Conservation (phyloP, 2,797 vertebrate species). For the Poeciliopsis turneri region DNA sequence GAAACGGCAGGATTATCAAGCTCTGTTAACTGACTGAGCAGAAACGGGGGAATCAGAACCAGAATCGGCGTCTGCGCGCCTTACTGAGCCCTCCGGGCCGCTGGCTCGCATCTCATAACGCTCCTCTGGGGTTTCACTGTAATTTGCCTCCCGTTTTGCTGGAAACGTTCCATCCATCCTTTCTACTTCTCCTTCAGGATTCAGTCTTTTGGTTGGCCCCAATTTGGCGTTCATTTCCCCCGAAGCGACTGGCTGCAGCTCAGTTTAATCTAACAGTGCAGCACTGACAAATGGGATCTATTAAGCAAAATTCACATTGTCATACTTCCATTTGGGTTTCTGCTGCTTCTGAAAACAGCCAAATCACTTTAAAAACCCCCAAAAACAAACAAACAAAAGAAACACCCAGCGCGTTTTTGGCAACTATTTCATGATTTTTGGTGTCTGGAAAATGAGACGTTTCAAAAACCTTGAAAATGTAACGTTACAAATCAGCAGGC, state of each 20-base stretch:
- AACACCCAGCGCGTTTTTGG: too few relatives aligned
- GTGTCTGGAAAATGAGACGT: too few relatives aligned
- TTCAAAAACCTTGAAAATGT: too few relatives aligned
- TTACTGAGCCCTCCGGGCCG: constrained; percentile 42
- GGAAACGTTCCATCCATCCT: constrained; percentile 49
- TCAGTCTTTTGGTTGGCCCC: constrained; percentile 57
- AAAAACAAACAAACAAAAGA: too few relatives aligned
- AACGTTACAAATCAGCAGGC: too few relatives aligned
- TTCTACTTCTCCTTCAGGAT: constrained; percentile 39
- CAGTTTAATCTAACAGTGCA: constrained; percentile 50
- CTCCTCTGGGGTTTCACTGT: constrained; percentile 48
- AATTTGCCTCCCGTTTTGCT: constrained; percentile 47
- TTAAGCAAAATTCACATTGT: too few relatives aligned
- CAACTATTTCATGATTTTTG: too few relatives aligned
- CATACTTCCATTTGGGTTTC: background rate
- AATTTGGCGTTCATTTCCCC: constrained; percentile 43
- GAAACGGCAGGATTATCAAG: constrained; percentile 78
- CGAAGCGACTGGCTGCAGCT: constrained; percentile 56
- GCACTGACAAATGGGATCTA: constrained; percentile 8
- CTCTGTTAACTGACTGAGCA: constrained; percentile 72
- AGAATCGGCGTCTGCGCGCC: constrained; percentile 48
- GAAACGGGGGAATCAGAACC: constrained; percentile 54
- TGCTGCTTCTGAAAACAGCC: too few relatives aligned
- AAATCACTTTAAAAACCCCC: too few relatives aligned
- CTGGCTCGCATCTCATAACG: constrained; percentile 48